Evolutionary conservation across 2,797 vertebrate genomes (phyloP), one percentile per base, ranked within the genome.

Genomic region (Melanotaenia trifasciata): DNA sequence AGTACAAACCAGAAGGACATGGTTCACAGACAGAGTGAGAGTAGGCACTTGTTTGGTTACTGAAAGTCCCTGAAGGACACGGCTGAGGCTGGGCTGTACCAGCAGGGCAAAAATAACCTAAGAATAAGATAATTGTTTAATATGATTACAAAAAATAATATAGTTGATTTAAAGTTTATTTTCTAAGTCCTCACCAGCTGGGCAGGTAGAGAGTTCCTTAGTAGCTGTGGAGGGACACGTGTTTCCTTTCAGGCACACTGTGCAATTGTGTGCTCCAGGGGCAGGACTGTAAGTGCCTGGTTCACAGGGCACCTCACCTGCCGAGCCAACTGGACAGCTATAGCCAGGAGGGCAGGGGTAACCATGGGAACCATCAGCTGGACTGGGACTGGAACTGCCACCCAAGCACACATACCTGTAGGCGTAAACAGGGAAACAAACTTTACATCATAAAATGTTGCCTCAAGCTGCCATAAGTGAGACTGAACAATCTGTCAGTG

Each of bases 281-380:
- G 83, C 56, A 1, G 94, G 94, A 71, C 94, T 96, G 87, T 96
- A 98, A 4, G 93, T 96, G 53, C 97, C 97, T 36, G 96, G 95
- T 77, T 95, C 89, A 67, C 97, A 99, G 33, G 97, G 95, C 54
- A 96, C 43, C 64, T 96, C 95, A 0, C 79, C 61, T 56, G 75
- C 87, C 4, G 94, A 90, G 76, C 97, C 97, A 11, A 85, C 72
- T 0, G 96, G 95, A 85, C 97, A 99, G 86, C 74, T 88, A 86
- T 96, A 94, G 59, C 97, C 96, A 0, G 87, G 86, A 1, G 96
- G 96, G 75, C 97, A 98, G 12, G 88, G 79, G 84, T 98, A 97
- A 4, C 97, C 96, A 13, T 90, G 92, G 78, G 84, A 84, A 26
- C 92, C 94, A 65, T 97, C 93, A 0, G 87, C 89, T 0, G 97